Conservation (phyloP, 2,888 invertebrate genomes). For the Trypoxylon attenuatum region DNA sequence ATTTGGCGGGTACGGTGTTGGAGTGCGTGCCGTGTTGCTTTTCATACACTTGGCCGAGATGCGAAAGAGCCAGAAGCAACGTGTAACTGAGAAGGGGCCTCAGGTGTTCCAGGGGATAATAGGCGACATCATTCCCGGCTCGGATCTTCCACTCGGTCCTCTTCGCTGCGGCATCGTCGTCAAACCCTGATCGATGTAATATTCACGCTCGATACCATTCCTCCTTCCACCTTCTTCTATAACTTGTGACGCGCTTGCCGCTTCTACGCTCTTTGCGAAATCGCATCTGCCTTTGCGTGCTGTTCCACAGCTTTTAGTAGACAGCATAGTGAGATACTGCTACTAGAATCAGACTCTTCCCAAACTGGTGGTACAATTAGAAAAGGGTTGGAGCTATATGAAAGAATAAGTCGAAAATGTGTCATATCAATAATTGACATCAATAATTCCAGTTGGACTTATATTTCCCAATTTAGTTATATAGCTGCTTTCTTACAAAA, state of each 20-base stretch:
- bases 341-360: too few species aligned
- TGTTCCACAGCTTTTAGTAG: conserved; percentile 47
- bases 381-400: too few species aligned
- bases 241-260: conserved; percentile 43
- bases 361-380: too few species aligned
- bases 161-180: conserved; percentile 54
- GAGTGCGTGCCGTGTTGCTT: conserved; percentile 64
- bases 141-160: conserved; percentile 15
- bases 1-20: conserved; percentile 53
- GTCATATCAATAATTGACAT: neutral
- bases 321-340: too few species aligned
- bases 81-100: conserved; percentile 54
- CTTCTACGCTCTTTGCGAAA: conserved; percentile 47
- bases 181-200: conserved; percentile 72
- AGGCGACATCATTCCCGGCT: conserved; percentile 66
- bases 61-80: conserved; percentile 24
- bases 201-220: conserved; percentile 62
- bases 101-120: conserved; percentile 71
- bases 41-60: conserved; percentile 59
- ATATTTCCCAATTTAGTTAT: neutral
- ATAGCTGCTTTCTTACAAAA: neutral
- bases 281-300: conserved; percentile 51
- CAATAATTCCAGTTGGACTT: neutral
- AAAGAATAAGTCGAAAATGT: neutral
- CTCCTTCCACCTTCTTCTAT: conserved; percentile 44